Conservation (phyloP, 2,888 invertebrate species). For the Azorinus chamasolen region DNA sequence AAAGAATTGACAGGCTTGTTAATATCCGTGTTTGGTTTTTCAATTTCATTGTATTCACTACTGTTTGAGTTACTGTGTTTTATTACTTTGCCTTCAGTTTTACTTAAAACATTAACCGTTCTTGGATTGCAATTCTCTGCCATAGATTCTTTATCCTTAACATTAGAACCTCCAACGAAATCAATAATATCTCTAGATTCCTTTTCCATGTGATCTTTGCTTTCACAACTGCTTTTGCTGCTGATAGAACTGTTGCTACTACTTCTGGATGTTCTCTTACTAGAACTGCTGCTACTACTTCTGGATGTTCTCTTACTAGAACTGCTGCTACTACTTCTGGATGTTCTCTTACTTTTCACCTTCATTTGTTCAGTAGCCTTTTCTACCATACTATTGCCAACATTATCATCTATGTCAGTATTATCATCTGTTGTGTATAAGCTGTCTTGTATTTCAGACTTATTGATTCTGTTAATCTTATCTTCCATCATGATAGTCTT, state of each 20-base stretch:
- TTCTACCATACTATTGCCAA: neutral
- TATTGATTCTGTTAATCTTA: neutral
- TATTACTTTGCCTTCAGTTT: too few species aligned
- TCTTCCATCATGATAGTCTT: slow-evolving; percentile 31
- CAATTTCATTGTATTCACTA: neutral
- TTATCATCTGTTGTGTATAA: neutral
- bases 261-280: neutral
- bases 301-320: neutral
- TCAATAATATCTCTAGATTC: too few species aligned
- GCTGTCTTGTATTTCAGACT: neutral
- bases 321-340: neutral
- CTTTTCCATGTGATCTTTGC: neutral
- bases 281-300: neutral
- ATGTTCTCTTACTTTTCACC: neutral
- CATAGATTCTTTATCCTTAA: too few species aligned
- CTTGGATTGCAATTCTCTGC: too few species aligned
- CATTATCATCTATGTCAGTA: slow-evolving; percentile 4
- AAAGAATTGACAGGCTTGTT: too few species aligned
- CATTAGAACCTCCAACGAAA: too few species aligned
- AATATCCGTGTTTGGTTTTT: too few species aligned
- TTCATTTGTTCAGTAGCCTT: neutral
- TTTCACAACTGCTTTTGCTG: neutral
- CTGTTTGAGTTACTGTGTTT: neutral
- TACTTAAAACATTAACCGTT: too few species aligned
- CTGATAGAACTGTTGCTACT: neutral